Conservation (phyloP, 2,888 invertebrate genomes). For the Conops quadrifasciatus region DNA sequence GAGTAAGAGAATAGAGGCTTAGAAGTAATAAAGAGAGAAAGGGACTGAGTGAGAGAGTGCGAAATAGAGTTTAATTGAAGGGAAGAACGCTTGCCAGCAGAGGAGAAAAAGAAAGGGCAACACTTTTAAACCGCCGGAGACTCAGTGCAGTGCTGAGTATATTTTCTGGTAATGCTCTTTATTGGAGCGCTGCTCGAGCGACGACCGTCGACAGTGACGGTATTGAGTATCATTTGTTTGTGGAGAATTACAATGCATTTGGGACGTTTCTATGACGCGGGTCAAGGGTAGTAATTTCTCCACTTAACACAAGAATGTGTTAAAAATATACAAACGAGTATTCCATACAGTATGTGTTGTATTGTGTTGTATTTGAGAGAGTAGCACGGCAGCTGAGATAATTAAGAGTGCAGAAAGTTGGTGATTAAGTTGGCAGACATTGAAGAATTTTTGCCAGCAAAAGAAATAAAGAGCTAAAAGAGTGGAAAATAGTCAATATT, state of each 20-base stretch:
- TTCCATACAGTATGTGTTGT: too few species aligned
- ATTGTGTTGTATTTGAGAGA: too few species aligned
- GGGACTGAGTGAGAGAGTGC: neutral
- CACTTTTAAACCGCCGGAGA: too few species aligned
- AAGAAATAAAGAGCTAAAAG: neutral
- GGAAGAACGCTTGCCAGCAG: too few species aligned
- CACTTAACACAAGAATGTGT: neutral
- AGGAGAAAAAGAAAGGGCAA: too few species aligned
- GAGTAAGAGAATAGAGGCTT: neutral
- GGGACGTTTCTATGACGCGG: neutral
- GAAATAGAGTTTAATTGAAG: neutral
- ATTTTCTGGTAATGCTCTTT: too few species aligned
- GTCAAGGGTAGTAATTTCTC: slow-evolving; percentile 1
- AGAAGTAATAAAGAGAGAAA: slow-evolving; percentile 1
- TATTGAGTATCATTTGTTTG: neutral
- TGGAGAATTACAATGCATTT: neutral
- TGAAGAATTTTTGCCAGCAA: neutral
- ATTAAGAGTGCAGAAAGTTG: neutral
- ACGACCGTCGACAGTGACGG: neutral
- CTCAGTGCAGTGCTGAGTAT: too few species aligned
- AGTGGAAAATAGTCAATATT: too few species aligned
- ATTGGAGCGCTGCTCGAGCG: neutral
- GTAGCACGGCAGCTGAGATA: neutral
- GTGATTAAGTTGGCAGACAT: neutral
- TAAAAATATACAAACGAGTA: neutral